Evolutionary conservation across 2,797 vertebrate species (phyloP).

Genomic region (Eupleurogrammus muticus): DNA sequence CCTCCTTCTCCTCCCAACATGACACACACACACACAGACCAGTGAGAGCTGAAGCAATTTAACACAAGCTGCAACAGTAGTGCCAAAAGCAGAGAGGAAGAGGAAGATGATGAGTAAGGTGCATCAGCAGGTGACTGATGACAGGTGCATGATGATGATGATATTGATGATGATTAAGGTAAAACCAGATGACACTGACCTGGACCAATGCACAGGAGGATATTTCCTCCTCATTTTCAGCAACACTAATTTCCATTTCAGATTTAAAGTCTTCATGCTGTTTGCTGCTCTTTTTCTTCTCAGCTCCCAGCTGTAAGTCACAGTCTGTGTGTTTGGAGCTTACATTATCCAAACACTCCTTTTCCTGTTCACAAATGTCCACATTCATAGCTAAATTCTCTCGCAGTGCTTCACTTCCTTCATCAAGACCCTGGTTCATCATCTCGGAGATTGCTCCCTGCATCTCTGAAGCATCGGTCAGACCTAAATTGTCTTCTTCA

Average conservation of each 20-base stretch:
- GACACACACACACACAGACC: background rate
- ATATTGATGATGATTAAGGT: conserved; percentile 4
- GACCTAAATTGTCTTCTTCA: background rate
- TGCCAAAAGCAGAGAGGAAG: background rate
- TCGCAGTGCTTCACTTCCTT: background rate
- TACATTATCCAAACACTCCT: background rate
- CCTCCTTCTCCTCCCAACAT: background rate
- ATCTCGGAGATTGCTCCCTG: background rate
- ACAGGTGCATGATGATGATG: conserved; percentile 11
- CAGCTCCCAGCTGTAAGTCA: background rate
- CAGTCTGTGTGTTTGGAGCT: background rate
- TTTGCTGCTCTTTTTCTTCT: background rate
- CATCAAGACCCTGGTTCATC: background rate
- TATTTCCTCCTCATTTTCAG: conserved; percentile 8
- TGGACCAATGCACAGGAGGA: conserved; percentile 34
- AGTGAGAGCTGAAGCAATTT: conserved; percentile 30
- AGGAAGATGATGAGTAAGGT: conserved; percentile 12
- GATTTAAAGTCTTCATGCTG: background rate
- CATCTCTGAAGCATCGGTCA: conserved; percentile 1
- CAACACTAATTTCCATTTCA: background rate
- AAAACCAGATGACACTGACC: conserved; percentile 65
- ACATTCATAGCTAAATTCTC: background rate
- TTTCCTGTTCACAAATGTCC: background rate
- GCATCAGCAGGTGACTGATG: conserved; percentile 30
- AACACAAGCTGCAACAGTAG: conserved; percentile 45